Percentiles rank a stretch among this genome's conserved stretches.
These are phyloP conservation scores for Drosophila bocqueti DNA, from an alignment of 1,140 invertebrate genomes.

Conservation along the genomic window DNA sequence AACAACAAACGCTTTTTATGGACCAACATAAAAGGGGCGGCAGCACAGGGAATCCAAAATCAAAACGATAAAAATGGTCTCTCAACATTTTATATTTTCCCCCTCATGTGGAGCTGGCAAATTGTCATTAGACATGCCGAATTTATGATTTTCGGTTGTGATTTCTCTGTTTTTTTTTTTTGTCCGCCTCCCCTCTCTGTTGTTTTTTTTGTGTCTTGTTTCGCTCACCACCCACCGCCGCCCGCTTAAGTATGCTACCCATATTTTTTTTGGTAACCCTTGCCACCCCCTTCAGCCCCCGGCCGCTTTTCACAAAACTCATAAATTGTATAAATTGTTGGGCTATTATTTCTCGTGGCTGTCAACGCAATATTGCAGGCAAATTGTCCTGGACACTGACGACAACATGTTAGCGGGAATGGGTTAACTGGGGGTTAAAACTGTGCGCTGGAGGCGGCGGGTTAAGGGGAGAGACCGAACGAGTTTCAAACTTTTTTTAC, in stretches of 20 bases:
- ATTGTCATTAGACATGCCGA: constrained; percentile 83
- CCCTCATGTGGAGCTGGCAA: constrained; percentile 49
- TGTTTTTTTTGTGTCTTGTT: constrained; percentile 5
- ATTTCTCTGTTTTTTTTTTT: constrained; percentile 50
- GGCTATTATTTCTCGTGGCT: constrained; percentile 83
- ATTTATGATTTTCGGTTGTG: constrained; percentile 80
- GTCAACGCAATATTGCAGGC: constrained; percentile 81
- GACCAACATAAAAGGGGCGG: constrained; percentile 38
- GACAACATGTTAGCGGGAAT: constrained; percentile 26
- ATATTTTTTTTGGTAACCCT: constrained; percentile 60
- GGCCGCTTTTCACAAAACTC: constrained; percentile 58
- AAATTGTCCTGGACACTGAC: constrained; percentile 58
- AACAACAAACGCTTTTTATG: constrained; percentile 65
- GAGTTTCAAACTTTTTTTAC: neutral
- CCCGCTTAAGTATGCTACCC: constrained; percentile 52
- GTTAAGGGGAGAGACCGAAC: neutral
- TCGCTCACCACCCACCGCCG: constrained; percentile 21
- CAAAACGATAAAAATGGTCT: constrained; percentile 64
- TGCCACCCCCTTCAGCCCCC: constrained; percentile 13
- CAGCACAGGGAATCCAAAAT: constrained; percentile 28
- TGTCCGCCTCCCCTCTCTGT: constrained; percentile 15
- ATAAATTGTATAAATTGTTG: constrained; percentile 83
- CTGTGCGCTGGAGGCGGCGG: neutral
- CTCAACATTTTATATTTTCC: constrained; percentile 16
- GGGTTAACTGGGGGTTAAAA: neutral